A percentile compares a stretch with the other conserved stretches of the same genome.
These are phyloP conservation scores for Pagetopsis macropterus DNA, from an alignment of 2,797 vertebrate genomes.

Conservation along the genomic window DNA sequence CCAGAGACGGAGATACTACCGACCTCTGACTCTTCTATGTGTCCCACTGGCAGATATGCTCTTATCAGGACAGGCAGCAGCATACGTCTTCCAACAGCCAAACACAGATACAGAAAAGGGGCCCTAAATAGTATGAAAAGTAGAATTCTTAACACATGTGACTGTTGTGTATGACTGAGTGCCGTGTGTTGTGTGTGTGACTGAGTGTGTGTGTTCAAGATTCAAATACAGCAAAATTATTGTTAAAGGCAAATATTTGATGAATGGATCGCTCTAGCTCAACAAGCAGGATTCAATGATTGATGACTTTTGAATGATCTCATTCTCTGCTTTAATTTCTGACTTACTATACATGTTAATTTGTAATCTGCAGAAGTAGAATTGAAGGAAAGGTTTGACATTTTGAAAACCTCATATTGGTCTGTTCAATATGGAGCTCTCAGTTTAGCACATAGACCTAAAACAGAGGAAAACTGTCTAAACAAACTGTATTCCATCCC, in stretches of 20 bases:
- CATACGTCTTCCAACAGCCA: conserved; percentile 70
- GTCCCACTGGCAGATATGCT: conserved; percentile 72
- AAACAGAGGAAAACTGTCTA: not conserved
- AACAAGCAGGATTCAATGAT: conserved; percentile 34
- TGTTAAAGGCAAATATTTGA: conserved; percentile 22
- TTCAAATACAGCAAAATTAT: conserved; percentile 38
- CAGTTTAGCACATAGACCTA: not conserved
- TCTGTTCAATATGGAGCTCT: not conserved
- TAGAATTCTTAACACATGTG: conserved; percentile 52
- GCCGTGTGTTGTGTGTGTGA: conserved; percentile 33
- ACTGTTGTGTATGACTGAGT: conserved; percentile 58
- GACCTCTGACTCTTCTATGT: conserved; percentile 69
- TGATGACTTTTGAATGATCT: conserved; percentile 14
- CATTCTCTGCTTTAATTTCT: not conserved
- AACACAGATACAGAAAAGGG: conserved; percentile 55
- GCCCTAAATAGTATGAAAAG: conserved; percentile 45
- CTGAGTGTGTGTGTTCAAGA: conserved; percentile 33
- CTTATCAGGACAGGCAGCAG: conserved; percentile 74
- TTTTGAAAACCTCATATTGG: not conserved
- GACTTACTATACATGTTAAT: not conserved
- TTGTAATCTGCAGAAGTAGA: not conserved
- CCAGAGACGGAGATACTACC: conserved; percentile 70
- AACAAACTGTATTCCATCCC: not conserved
- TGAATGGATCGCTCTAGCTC: conserved; percentile 23
- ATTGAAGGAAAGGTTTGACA: not conserved